These are phyloP conservation scores for Podarcis cretensis DNA, from an alignment of 2,113 vertebrate species.

Conservation along the genomic window DNA sequence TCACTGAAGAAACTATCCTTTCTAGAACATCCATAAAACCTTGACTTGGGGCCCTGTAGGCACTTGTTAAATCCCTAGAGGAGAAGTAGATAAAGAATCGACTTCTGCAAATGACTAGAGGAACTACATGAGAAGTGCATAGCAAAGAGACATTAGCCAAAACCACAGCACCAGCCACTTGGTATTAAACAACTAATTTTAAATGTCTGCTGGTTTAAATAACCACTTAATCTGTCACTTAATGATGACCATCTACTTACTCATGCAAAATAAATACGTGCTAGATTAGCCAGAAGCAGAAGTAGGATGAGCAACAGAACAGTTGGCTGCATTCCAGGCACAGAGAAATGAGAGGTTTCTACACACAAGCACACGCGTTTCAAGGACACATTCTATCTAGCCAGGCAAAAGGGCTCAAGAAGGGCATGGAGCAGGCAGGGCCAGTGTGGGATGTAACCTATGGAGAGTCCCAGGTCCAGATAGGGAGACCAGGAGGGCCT, in stretches of 20 bases:
- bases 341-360: too few relatives aligned
- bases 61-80: neutral
- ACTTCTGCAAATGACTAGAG: neutral
- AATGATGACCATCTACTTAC: neutral
- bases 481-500: too few relatives aligned
- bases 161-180: neutral
- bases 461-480: too few relatives aligned
- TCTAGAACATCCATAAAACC: neutral
- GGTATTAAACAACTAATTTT: neutral
- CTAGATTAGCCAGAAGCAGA: neutral
- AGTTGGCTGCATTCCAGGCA: too few relatives aligned
- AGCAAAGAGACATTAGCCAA: neutral
- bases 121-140: neutral
- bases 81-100: neutral
- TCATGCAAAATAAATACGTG: neutral
- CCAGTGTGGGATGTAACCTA: too few relatives aligned
- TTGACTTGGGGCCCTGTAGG: neutral
- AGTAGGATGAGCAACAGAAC: too few relatives aligned
- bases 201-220: neutral
- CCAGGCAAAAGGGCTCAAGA: too few relatives aligned
- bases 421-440: too few relatives aligned
- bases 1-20: neutral
- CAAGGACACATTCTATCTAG: too few relatives aligned
- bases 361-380: too few relatives aligned
- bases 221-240: neutral